phyloP scores from a whole-genome alignment of 35 echinoderm and acorn worm species.

The Apostichopus japonicus region DNA sequence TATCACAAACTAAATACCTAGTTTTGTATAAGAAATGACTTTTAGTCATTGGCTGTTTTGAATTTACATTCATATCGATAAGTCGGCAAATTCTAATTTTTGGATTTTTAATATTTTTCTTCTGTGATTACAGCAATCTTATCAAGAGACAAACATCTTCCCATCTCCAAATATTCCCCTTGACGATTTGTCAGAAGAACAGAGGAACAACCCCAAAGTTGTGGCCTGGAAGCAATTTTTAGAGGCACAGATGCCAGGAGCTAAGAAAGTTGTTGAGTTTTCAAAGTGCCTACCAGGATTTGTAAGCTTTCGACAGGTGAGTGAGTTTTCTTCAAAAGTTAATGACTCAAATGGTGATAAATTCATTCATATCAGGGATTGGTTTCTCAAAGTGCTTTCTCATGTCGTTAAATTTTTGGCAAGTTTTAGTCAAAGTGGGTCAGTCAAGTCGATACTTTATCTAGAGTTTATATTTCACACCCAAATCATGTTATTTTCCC shows the following conservation, averaged over 20 bases:
- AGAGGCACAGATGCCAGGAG: constrained; percentile 76
- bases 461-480: no score
- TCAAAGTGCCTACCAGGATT: constrained; percentile 96
- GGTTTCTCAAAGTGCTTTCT: no score
- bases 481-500: no score
- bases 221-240: constrained; percentile 86
- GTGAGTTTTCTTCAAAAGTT: background rate
- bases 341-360: no score
- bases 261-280: constrained; percentile 87
- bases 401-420: no score
- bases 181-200: constrained; percentile 37
- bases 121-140: background rate
- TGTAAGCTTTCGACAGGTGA: constrained; percentile 70
- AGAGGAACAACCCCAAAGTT: constrained; percentile 47
- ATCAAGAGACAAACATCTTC: background rate
- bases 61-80: no score
- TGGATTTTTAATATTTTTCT: background rate
- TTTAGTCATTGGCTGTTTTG: no score
- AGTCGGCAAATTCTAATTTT: no score
- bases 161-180: constrained; percentile 17
- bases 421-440: no score
- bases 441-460: no score
- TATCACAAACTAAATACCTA: background rate
- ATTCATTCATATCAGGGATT: no score
- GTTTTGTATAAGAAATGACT: no score